These are phyloP conservation scores for Xenopus borealis DNA, from an alignment of 2,113 vertebrate species.

Conservation along the genomic window DNA sequence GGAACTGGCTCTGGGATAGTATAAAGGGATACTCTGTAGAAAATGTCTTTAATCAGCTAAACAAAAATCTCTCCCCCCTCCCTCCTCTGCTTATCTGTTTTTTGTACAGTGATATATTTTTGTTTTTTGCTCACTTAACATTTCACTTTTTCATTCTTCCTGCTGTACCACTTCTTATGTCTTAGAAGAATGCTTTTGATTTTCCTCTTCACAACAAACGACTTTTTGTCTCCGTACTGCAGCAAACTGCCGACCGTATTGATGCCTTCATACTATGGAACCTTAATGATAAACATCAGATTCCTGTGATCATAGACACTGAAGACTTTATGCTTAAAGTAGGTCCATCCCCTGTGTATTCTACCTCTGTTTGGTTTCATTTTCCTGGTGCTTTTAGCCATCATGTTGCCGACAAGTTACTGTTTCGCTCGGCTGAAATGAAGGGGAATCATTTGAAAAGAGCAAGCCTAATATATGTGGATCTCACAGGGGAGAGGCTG, in stretches of 20 bases:
- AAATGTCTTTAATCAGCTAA: too few relatives aligned
- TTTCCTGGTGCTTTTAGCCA: slow-evolving; percentile 58
- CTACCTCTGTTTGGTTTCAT: slow-evolving; percentile 58
- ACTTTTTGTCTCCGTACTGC: not conserved
- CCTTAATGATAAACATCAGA: slow-evolving; percentile 50
- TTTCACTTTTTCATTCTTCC: too few relatives aligned
- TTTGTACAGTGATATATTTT: not conserved
- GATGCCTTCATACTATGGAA: slow-evolving; percentile 45
- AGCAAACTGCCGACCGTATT: slow-evolving; percentile 15
- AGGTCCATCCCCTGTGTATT: slow-evolving; percentile 57
- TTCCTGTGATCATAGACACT: slow-evolving; percentile 54
- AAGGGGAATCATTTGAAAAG: slow-evolving; percentile 52
- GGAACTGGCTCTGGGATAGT: too few relatives aligned
- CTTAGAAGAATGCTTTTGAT: too few relatives aligned
- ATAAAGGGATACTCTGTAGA: too few relatives aligned
- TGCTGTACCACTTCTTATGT: not conserved
- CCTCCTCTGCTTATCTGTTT: not conserved
- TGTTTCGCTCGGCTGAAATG: slow-evolving; percentile 54
- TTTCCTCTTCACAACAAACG: not conserved
- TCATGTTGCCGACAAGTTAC: slow-evolving; percentile 53
- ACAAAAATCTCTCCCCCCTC: too few relatives aligned
- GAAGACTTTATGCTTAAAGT: slow-evolving; percentile 57
- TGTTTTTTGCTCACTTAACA: accelerated
- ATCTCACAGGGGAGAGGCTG: slow-evolving; percentile 50
- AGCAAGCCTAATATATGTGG: slow-evolving; percentile 51